Conservation (phyloP, 2,113 vertebrate genomes). For the Poeciliopsis retropinna region DNA sequence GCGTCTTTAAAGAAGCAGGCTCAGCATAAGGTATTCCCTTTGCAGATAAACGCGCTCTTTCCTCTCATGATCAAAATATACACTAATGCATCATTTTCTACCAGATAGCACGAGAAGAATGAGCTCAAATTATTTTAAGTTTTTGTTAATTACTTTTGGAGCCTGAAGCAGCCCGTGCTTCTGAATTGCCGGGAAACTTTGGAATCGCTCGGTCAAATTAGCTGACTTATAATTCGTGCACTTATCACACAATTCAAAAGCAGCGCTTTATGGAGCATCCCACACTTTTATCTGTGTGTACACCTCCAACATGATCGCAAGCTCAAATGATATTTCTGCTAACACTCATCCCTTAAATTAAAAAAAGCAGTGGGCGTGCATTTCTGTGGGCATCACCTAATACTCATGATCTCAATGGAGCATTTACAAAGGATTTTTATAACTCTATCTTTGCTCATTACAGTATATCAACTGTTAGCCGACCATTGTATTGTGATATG, state of each 20-base stretch:
- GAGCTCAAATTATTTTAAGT: conserved; percentile 84
- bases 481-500: conserved; percentile 74
- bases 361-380: conserved; percentile 82
- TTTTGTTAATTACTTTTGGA: conserved; percentile 84
- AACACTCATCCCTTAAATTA: conserved; percentile 82
- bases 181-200: conserved; percentile 80
- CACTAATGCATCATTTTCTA: conserved; percentile 80
- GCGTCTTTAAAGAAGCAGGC: conserved; percentile 67
- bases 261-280: conserved; percentile 80
- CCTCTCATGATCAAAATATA: conserved; percentile 80
- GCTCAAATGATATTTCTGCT: conserved; percentile 82
- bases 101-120: conserved; percentile 81
- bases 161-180: conserved; percentile 77
- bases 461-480: conserved; percentile 81
- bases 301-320: conserved; percentile 80
- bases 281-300: conserved; percentile 79
- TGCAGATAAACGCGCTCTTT: conserved; percentile 78
- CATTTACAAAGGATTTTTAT: conserved; percentile 82
- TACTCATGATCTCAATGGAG: conserved; percentile 78
- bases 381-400: conserved; percentile 81
- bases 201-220: conserved; percentile 79
- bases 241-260: conserved; percentile 82
- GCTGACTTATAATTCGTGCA: conserved; percentile 81
- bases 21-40: conserved; percentile 79
- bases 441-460: conserved; percentile 84